These are phyloP conservation scores for Acropora yongei DNA, from an alignment of 64 coral and sea anemone species.

Conservation along the genomic window DNA sequence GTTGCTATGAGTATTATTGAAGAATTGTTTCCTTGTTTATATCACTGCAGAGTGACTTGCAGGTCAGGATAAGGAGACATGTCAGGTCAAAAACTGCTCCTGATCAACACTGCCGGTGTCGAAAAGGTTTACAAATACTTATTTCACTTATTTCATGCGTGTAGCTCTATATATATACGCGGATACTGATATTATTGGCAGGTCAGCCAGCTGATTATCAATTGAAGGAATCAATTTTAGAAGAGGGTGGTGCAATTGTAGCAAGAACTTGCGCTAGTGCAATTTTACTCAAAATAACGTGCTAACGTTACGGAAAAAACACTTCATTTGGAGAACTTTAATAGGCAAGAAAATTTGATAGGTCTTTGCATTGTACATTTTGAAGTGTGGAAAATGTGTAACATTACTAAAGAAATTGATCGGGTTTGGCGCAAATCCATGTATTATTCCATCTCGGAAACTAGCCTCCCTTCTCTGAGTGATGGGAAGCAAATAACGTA, in stretches of 20 bases:
- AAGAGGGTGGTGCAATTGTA: background rate
- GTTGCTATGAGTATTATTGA: background rate
- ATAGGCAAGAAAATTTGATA: too few species aligned
- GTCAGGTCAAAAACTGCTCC: background rate
- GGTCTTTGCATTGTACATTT: background rate
- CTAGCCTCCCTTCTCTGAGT: background rate
- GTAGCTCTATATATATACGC: background rate
- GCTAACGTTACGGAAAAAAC: too few species aligned
- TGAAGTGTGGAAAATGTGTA: background rate
- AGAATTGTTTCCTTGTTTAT: constrained; percentile 28
- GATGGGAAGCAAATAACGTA: background rate
- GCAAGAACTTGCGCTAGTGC: too few species aligned
- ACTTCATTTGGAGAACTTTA: too few species aligned
- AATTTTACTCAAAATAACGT: too few species aligned
- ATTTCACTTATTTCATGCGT: background rate
- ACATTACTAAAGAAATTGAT: background rate
- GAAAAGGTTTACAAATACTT: background rate
- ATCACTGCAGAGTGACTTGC: background rate
- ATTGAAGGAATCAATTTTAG: too few species aligned
- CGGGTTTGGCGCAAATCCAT: background rate
- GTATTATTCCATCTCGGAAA: background rate
- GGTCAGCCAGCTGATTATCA: too few species aligned
- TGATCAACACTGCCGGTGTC: constrained; percentile 5
- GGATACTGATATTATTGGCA: too few species aligned
- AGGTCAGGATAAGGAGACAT: constrained; percentile 1